A percentile compares a stretch with the other conserved stretches of the same genome.
phyloP scores from a whole-genome alignment of 1,140 invertebrate genomes.

The Pseudomyrmex concolor region DNA sequence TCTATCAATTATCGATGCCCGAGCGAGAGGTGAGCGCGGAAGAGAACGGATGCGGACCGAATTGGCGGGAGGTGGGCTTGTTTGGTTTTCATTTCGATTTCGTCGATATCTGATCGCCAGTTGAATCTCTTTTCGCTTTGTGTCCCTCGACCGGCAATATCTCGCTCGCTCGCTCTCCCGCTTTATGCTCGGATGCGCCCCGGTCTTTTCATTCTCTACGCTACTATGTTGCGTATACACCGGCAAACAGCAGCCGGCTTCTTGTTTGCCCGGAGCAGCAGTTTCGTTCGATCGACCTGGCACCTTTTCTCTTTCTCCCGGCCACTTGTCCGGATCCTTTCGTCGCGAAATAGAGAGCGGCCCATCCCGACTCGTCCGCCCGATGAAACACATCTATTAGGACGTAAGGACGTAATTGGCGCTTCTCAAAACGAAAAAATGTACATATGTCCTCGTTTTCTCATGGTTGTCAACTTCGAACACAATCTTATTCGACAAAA shows the following conservation, averaged over 20 bases:
- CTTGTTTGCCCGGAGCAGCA: conserved; percentile 67
- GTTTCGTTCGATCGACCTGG: conserved; percentile 62
- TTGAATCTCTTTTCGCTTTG: conserved; percentile 52
- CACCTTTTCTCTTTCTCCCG: conserved; percentile 28
- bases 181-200: neutral
- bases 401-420: conserved; percentile 22
- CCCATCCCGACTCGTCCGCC: conserved; percentile 27
- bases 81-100: conserved; percentile 77
- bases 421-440: neutral
- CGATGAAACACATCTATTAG: conserved; percentile 33
- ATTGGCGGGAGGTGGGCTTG: conserved; percentile 60
- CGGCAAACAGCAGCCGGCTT: conserved; percentile 61
- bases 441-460: neutral
- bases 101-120: conserved; percentile 67
- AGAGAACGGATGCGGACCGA: conserved; percentile 33
- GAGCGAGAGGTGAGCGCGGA: conserved; percentile 49
- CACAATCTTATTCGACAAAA: neutral
- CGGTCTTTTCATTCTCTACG: conserved; percentile 49
- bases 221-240: conserved; percentile 52
- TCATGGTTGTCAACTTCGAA: neutral
- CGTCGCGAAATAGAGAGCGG: conserved; percentile 39
- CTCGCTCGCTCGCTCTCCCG: neutral
- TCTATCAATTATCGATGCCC: conserved; percentile 79
- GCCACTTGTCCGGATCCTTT: conserved; percentile 26
- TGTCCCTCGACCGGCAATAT: conserved; percentile 44